Evolutionary conservation across 2,888 invertebrate genomes (phyloP), one percentile per base, ranked within the genome.

Genomic region (Xanthia togata): DNA sequence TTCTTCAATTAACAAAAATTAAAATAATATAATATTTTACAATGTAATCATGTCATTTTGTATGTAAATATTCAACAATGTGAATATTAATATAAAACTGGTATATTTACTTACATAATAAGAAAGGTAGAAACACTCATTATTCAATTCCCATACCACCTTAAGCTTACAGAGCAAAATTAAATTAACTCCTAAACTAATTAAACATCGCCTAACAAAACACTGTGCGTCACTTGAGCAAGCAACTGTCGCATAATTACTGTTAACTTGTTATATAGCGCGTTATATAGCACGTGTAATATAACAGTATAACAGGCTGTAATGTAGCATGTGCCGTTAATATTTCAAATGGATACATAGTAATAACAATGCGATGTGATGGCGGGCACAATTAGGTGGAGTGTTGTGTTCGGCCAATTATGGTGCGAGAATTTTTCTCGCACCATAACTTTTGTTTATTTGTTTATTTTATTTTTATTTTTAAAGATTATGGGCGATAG

Each of bases 311-410:
- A 76, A 81, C 63, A 77, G 77, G 73, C 84, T 80, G 83, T 91
- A 91, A 90, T 91, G 91, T 90, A 91, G 90, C 90, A 89, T 92
- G 89, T 90, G 88, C 88, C 92, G 93, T 93, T 93, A 92, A 94
- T 93, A 94, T 94, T 93, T 94, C 94, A 93, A 93, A 94, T 93
- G 94, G 94, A 93, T 94, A 94, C 93, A 92, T 90, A 92, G 93
- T 91, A 92, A 92, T 94, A 94, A 95, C 94, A 94, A 94, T 93
- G 91, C 90, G 89, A 89, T 89, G 91, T 89, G 90, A 93, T 91
- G 90, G 91, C 90, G 86, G 91, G 89, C 92, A 93, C 95, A 93
- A 93, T 93, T 93, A 94, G 89, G 83, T 73, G 62, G 68, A 78
- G 77, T 71, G 60, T 23, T 1, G 1, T 76, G 72, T 73, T 65